phyloP scores from a whole-genome alignment of 23 tunicate genomes.

The Styela plicata region DNA sequence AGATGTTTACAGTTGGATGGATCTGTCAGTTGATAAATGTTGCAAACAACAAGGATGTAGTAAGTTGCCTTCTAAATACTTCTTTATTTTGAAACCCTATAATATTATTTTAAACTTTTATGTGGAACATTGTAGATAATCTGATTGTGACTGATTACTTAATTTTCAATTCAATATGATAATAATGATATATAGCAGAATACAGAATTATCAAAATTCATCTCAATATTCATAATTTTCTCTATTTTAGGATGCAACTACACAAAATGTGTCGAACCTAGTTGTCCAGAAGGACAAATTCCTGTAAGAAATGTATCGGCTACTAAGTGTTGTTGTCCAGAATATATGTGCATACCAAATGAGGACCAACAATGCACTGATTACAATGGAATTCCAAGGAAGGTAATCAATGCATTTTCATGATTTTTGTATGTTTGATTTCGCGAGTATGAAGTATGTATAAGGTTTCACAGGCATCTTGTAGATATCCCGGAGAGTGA shows the following conservation, averaged over 20 bases:
- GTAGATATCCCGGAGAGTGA: neutral
- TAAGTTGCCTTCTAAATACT: slow-evolving; percentile 21
- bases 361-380: neutral
- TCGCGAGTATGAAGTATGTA: too few relatives aligned
- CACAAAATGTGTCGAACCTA: slow-evolving; percentile 45
- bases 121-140: too few relatives aligned
- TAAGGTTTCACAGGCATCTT: too few relatives aligned
- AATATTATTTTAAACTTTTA: neutral
- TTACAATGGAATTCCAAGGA: slow-evolving; percentile 18
- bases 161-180: neutral
- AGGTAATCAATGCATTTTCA: slow-evolving; percentile 16
- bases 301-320: slow-evolving; percentile 46
- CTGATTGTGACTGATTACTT: too few relatives aligned
- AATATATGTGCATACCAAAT: slow-evolving; percentile 53
- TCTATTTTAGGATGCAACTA: slow-evolving; percentile 51
- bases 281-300: slow-evolving; percentile 33
- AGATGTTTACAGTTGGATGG: slow-evolving; percentile 54
- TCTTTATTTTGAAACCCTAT: too few relatives aligned
- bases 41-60: slow-evolving; percentile 63
- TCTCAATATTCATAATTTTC: neutral
- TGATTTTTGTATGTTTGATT: too few relatives aligned
- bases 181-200: neutral
- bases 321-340: slow-evolving; percentile 60
- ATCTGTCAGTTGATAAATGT: slow-evolving; percentile 31
- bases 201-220: neutral